Evolutionary conservation across 2,888 invertebrate species (phyloP).

Genomic region (Drosophila anomalata): DNA sequence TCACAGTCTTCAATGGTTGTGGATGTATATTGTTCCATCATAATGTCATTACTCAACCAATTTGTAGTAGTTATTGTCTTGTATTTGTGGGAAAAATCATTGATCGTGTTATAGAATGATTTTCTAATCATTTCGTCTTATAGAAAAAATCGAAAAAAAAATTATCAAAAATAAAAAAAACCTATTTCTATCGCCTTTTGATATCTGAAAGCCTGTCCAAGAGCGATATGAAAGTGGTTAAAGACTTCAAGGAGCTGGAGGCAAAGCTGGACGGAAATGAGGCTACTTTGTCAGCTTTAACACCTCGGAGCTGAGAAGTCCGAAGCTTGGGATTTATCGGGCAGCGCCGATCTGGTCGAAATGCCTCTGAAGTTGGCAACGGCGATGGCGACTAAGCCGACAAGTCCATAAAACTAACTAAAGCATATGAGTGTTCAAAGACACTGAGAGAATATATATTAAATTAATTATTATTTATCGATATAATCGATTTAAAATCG

Average conservation of each 20-base stretch:
- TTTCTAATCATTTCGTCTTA: no score
- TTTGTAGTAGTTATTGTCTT: conserved; percentile 25
- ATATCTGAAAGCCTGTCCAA: conserved; percentile 6
- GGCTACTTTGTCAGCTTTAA: conserved; percentile 71
- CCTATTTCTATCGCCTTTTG: neutral
- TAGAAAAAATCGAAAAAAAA: no score
- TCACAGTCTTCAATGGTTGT: neutral
- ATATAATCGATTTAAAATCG: neutral
- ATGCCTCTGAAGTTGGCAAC: conserved; percentile 14
- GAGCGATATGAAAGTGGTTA: conserved; percentile 39
- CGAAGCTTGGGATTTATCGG: conserved; percentile 49
- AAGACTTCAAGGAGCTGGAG: conserved; percentile 11
- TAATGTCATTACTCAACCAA: conserved; percentile 25
- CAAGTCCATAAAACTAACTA: conserved; percentile 52
- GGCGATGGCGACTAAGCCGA: conserved; percentile 18
- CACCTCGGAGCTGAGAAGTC: conserved; percentile 38
- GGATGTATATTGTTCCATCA: conserved; percentile 16
- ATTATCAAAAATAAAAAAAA: neutral
- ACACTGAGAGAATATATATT: conserved; percentile 3
- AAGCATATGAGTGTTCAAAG: conserved; percentile 7
- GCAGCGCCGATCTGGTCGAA: conserved; percentile 48
- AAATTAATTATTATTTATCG: neutral
- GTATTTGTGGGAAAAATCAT: conserved; percentile 14
- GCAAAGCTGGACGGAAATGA: conserved; percentile 64
- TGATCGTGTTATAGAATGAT: neutral